Conservation (phyloP, 2,113 vertebrate species). For the Peromyscus californicus region DNA sequence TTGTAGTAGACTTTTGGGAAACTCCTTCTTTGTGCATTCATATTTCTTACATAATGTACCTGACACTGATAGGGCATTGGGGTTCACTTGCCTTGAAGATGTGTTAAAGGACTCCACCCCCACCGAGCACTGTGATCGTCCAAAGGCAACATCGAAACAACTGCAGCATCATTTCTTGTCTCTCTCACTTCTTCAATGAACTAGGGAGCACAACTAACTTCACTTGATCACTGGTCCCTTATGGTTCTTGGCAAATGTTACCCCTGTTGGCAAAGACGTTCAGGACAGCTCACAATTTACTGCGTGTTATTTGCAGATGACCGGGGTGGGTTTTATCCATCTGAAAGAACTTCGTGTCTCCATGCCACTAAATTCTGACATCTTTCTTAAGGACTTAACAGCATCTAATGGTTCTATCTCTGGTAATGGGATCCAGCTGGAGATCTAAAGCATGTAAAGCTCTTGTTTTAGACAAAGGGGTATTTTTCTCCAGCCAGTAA, state of each 20-base stretch:
- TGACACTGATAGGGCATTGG: not conserved
- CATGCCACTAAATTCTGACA: slow-evolving; percentile 60
- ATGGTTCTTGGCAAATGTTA: slow-evolving; percentile 68
- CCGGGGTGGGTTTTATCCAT: slow-evolving; percentile 37
- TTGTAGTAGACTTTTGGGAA: slow-evolving; percentile 23
- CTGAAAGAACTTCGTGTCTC: slow-evolving; percentile 59
- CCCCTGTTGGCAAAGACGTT: slow-evolving; percentile 53
- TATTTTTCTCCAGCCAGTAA: slow-evolving; percentile 86
- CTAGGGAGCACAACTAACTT: slow-evolving; percentile 64
- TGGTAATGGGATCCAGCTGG: slow-evolving; percentile 78
- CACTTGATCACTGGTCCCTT: slow-evolving; percentile 44
- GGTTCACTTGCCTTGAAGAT: not conserved
- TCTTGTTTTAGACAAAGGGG: slow-evolving; percentile 77
- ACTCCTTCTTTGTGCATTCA: not conserved
- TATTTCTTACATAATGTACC: slow-evolving; percentile 35
- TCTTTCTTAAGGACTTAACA: slow-evolving; percentile 48
- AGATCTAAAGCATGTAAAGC: slow-evolving; percentile 74
- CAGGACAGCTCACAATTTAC: slow-evolving; percentile 51
- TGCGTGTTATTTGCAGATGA: slow-evolving; percentile 14
- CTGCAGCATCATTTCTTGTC: not conserved
- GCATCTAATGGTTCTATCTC: slow-evolving; percentile 62
- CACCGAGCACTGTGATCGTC: not conserved
- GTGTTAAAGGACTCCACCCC: slow-evolving; percentile 35
- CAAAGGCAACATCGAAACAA: slow-evolving; percentile 29
- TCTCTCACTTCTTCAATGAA: slow-evolving; percentile 50